Evolutionary conservation across 2,888 invertebrate species (phyloP).

Genomic region (Coenonympha arcania): DNA sequence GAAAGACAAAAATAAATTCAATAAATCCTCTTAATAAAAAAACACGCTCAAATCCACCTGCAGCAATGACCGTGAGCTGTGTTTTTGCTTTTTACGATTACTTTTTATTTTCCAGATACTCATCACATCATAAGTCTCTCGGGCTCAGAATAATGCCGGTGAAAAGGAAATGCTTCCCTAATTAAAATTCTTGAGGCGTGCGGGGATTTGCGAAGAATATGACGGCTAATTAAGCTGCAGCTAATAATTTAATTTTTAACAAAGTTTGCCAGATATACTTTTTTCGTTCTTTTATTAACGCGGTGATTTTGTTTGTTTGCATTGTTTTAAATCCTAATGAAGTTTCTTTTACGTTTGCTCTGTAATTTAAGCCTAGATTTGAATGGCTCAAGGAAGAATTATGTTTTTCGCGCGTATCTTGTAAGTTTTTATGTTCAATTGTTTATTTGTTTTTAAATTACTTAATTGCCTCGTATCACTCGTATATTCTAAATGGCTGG

Average conservation of each 20-base stretch:
- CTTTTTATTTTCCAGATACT: neutral
- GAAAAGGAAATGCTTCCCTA: slow-evolving; percentile 13
- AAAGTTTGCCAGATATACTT: slow-evolving; percentile 11
- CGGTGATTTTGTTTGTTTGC: neutral
- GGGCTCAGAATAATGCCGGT: neutral
- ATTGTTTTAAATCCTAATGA: neutral
- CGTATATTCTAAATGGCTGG: too few relatives aligned
- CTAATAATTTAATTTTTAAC: slow-evolving; percentile 10
- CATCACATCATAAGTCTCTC: neutral
- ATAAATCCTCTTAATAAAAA: too few relatives aligned
- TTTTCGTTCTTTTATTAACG: neutral
- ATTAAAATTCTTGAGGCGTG: slow-evolving; percentile 21
- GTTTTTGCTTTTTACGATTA: too few relatives aligned
- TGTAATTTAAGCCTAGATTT: too few relatives aligned
- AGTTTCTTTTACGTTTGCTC: neutral
- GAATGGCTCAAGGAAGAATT: too few relatives aligned
- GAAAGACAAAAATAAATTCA: too few relatives aligned
- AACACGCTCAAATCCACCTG: neutral
- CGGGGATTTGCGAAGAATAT: slow-evolving; percentile 16
- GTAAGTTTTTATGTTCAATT: too few relatives aligned
- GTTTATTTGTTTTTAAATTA: too few relatives aligned
- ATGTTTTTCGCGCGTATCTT: too few relatives aligned
- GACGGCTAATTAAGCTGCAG: slow-evolving; percentile 15
- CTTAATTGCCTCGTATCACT: too few relatives aligned
- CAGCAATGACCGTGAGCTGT: neutral